A percentile compares a stretch with the other conserved stretches of the same genome.
Conservation (phyloP, 2,797 vertebrate species). For the Enteromius trimaculatus region DNA sequence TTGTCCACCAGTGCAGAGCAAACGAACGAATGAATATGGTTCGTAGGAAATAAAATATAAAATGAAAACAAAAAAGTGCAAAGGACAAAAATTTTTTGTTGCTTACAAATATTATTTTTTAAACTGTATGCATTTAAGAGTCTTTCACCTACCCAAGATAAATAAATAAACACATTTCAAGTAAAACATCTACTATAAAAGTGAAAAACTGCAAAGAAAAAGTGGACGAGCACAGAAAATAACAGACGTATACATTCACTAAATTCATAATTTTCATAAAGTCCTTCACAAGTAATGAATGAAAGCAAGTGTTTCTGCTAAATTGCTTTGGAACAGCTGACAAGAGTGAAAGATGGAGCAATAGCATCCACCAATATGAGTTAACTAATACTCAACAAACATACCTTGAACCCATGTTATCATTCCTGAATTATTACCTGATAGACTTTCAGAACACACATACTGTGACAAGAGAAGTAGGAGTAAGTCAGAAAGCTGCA, state of each 20-base stretch:
- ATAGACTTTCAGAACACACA: background rate
- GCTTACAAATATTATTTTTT: background rate
- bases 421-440: background rate
- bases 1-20: no score
- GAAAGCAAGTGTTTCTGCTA: background rate
- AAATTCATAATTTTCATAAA: background rate
- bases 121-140: background rate
- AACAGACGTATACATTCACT: no score
- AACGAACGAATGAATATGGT: background rate
- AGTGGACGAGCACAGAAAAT: no score
- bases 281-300: background rate
- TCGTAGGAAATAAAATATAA: background rate
- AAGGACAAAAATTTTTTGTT: background rate
- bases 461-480: background rate
- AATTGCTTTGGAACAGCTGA: background rate
- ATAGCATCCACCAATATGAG: background rate
- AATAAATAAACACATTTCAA: background rate
- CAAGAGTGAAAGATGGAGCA: background rate
- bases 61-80: background rate
- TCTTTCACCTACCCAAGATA: no score
- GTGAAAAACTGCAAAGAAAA: background rate
- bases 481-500: background rate
- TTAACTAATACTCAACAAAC: background rate
- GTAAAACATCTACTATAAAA: background rate
- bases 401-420: background rate